A percentile compares a stretch with the other conserved stretches of the same genome.
phyloP scores from a whole-genome alignment of 2,888 invertebrate genomes.

The Electrophaes corylata region DNA sequence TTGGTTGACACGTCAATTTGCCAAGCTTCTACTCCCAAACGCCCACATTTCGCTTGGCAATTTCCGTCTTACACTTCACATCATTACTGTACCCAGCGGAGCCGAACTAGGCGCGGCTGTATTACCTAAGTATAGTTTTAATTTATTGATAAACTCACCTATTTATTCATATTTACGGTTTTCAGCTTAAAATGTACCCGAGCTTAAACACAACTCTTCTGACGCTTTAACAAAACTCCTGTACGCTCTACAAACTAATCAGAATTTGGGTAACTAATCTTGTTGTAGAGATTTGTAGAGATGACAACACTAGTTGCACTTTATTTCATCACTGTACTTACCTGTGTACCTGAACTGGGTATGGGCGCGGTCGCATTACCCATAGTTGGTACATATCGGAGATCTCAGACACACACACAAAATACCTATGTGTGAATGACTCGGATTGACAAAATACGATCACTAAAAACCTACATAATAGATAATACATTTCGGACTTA shows the following conservation, averaged over 20 bases:
- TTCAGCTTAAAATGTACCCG: background rate
- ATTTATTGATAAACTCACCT: background rate
- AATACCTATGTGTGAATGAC: too few species aligned
- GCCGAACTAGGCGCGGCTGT: slow-evolving; percentile 24
- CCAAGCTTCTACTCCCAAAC: slow-evolving; percentile 12
- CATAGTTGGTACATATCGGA: slow-evolving; percentile 4
- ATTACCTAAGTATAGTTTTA: slow-evolving; percentile 6
- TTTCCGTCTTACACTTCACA: slow-evolving; percentile 20
- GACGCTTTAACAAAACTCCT: background rate
- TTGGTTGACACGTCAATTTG: slow-evolving; percentile 9
- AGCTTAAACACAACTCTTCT: too few species aligned
- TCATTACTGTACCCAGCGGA: slow-evolving; percentile 22
- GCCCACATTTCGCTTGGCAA: slow-evolving; percentile 6
- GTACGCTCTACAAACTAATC: background rate
- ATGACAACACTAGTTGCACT: background rate
- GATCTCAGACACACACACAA: slow-evolving; percentile 11
- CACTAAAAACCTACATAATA: too few species aligned
- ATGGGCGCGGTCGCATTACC: background rate
- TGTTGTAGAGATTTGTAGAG: background rate
- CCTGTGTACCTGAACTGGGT: background rate
- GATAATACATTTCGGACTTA: too few species aligned
- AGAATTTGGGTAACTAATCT: too few species aligned
- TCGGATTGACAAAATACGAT: too few species aligned
- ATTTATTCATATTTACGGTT: background rate
- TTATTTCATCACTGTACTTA: background rate